Percentiles rank a stretch among this genome's conserved stretches.
These are phyloP conservation scores for Enteromius unitaeniatus DNA, from an alignment of 2,797 vertebrate genomes.

Conservation along the genomic window DNA sequence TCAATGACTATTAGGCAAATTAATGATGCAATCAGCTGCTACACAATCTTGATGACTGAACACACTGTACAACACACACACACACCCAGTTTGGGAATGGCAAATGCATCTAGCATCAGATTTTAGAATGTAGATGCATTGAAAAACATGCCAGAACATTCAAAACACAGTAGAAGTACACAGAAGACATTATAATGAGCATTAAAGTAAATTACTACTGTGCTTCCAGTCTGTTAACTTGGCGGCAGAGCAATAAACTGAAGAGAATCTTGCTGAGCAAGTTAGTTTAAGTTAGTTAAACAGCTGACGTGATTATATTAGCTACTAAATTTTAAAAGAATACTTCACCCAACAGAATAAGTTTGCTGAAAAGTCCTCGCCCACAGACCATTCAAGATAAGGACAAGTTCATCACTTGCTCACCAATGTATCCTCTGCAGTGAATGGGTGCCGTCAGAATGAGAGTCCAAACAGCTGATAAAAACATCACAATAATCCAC, in stretches of 20 bases:
- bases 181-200: background rate
- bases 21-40: conserved; percentile 71
- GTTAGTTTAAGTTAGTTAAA: background rate
- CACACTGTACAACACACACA: conserved; percentile 10
- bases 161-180: background rate
- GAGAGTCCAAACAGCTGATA: background rate
- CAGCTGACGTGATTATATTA: background rate
- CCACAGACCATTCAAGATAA: background rate
- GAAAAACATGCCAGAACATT: background rate
- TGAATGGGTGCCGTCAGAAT: background rate
- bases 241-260: background rate
- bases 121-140: background rate
- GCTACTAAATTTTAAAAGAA: background rate
- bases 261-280: background rate
- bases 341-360: background rate
- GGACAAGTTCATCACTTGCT: background rate
- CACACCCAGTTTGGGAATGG: conserved; percentile 10
- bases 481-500: background rate
- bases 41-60: conserved; percentile 61
- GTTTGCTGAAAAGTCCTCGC: background rate
- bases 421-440: background rate
- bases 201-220: background rate
- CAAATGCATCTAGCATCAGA: background rate
- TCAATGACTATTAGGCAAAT: conserved; percentile 72
- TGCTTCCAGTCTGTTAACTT: background rate